Conservation (phyloP, 1,140 invertebrate genomes). For the Bombus breviceps region DNA sequence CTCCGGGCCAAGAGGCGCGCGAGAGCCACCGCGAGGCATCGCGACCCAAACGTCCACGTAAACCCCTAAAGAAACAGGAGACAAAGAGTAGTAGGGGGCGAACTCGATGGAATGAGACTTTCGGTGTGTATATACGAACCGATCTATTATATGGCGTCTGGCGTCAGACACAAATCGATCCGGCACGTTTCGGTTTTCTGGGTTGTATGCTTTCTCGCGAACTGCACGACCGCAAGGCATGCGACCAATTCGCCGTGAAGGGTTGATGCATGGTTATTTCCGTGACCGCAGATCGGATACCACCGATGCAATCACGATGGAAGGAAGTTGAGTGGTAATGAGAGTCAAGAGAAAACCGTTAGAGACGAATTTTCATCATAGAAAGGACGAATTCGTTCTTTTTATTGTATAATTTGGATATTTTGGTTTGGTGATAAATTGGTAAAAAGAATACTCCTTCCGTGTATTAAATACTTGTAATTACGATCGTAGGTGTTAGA, state of each 20-base stretch:
- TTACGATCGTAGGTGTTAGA: background rate
- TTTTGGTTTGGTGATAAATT: background rate
- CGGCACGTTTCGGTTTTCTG: slow-evolving; percentile 56
- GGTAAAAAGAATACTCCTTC: background rate
- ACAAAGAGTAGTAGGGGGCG: slow-evolving; percentile 28
- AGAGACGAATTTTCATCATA: slow-evolving; percentile 35
- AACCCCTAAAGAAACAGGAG: slow-evolving; percentile 50
- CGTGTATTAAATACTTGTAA: background rate
- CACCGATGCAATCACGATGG: slow-evolving; percentile 48
- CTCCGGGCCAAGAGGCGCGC: slow-evolving; percentile 61
- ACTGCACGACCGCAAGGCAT: slow-evolving; percentile 66
- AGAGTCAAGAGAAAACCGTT: slow-evolving; percentile 50
- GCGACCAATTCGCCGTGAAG: slow-evolving; percentile 55
- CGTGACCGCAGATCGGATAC: slow-evolving; percentile 58
- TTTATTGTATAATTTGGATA: background rate
- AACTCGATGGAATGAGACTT: slow-evolving; percentile 20
- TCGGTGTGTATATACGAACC: slow-evolving; percentile 8
- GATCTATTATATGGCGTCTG: slow-evolving; percentile 76
- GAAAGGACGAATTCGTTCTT: background rate
- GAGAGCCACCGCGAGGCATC: slow-evolving; percentile 67
- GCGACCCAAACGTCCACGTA: slow-evolving; percentile 63
- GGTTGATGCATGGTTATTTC: slow-evolving; percentile 55
- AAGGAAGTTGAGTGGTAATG: slow-evolving; percentile 54
- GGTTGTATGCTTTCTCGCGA: slow-evolving; percentile 42
- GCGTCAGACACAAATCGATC: slow-evolving; percentile 63